Evolutionary conservation across 1,140 invertebrate genomes (phyloP), one percentile per base, ranked within the genome.

Genomic region (Drosophila murphyi): DNA sequence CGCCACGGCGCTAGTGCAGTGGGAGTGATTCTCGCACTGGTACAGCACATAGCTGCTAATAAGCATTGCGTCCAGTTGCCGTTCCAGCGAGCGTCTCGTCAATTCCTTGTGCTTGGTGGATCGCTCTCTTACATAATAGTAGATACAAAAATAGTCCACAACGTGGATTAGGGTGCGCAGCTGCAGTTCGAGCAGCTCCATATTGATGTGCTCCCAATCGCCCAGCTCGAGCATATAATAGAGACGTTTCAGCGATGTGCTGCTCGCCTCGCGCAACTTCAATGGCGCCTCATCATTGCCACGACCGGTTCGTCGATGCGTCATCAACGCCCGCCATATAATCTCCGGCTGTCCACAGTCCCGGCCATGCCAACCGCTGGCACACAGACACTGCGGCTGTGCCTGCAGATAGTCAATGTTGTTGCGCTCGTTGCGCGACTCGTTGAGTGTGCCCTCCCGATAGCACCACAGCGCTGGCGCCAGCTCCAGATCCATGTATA

Each of bases 311-410:
- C 85, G 75, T 35, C 64, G 78, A 55, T 83, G 69, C 0, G 94
- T 94, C 92, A 95, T 93, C 31, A 95, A 93, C 0, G 95, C 95
- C 20, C 95, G 93, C 94, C 95, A 95, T 2, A 95, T 94, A 3
- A 95, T 94, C 85, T 95, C 95, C 3, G 95, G 95, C 76, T 95
- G 94, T 8, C 95, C 94, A 88, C 95, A 95, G 57, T 95, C 95
- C 0, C 92, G 88, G 2, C 95, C 95, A 78, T 95, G 95, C 94
- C 94, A 95, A 5, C 94, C 94, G 35, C 90, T 92, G 52, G 93
- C 91, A 77, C 95, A 95, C 3, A 92, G 87, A 76, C 95, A 95
- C 73, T 93, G 93, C 63, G 93, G 61, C 37, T 69, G 80, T 3
- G 59, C 65, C 67, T 72, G 56, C 12, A 87, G 34, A 48, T 85